phyloP scores from a whole-genome alignment of 1,140 invertebrate genomes.

The Eueides isabella region DNA sequence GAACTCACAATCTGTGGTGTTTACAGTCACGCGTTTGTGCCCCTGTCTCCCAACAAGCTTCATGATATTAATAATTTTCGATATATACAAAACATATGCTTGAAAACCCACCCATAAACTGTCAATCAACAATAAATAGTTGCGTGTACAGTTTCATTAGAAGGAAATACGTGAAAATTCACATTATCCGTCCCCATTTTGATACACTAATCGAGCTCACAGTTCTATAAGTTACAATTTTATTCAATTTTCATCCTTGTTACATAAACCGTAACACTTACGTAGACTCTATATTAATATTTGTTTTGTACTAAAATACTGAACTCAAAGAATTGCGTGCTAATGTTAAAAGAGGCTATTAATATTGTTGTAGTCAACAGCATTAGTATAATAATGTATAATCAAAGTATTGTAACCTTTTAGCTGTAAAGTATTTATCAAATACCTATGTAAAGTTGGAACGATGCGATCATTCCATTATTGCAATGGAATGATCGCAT shows the following conservation, averaged over 20 bases:
- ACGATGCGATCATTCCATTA: not conserved
- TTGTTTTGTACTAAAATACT: constrained; percentile 4
- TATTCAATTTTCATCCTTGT: constrained; percentile 13
- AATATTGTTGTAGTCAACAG: constrained; percentile 17
- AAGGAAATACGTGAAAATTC: too few relatives aligned
- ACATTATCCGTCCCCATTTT: too few relatives aligned
- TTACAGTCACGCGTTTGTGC: too few relatives aligned
- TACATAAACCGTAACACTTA: not conserved
- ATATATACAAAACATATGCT: not conserved
- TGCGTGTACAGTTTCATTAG: constrained; percentile 23
- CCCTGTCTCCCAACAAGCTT: too few relatives aligned
- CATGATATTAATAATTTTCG: not conserved
- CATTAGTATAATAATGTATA: constrained; percentile 24
- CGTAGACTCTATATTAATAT: not conserved
- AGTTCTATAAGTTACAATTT: not conserved
- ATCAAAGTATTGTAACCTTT: constrained; percentile 17
- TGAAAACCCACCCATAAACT: not conserved
- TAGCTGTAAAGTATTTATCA: not conserved
- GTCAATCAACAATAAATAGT: constrained; percentile 10
- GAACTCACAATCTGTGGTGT: not conserved
- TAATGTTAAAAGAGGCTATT: constrained; percentile 22
- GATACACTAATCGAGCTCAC: constrained; percentile 14
- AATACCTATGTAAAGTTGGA: not conserved
- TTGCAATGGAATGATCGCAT: too few relatives aligned
- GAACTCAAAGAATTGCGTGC: constrained; percentile 18